Evolutionary conservation across 2,113 vertebrate species (phyloP).

Genomic region (Gymnorhina tibicen): DNA sequence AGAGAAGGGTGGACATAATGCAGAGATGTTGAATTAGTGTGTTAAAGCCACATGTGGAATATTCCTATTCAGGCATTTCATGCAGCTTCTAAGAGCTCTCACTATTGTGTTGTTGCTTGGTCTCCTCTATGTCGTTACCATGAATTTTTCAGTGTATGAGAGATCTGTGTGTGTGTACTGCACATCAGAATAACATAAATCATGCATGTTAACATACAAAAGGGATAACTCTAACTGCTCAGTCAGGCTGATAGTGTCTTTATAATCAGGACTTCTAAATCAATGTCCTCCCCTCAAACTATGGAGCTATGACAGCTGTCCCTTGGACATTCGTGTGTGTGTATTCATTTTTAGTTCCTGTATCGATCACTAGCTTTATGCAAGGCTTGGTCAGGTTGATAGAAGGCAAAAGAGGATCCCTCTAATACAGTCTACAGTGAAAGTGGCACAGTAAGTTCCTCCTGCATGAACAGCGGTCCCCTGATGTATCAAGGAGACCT

Average conservation of each 20-base stretch:
- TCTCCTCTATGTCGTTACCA: not conserved
- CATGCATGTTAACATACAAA: slow-evolving; percentile 41
- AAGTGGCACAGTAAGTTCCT: slow-evolving; percentile 27
- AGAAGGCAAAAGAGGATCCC: not conserved
- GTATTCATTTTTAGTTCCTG: not conserved
- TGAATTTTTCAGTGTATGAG: slow-evolving; percentile 56
- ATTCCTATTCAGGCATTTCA: not conserved
- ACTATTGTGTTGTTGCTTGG: not conserved
- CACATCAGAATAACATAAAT: slow-evolving; percentile 40
- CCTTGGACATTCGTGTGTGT: rapidly evolving
- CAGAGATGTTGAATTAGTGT: not conserved
- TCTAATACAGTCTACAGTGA: not conserved
- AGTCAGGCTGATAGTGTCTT: not conserved
- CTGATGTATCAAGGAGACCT: slow-evolving; percentile 35
- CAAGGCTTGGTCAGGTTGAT: not conserved
- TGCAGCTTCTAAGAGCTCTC: not conserved
- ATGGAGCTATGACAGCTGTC: not conserved
- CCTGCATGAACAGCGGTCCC: not conserved
- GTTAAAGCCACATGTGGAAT: not conserved
- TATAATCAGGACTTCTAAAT: not conserved
- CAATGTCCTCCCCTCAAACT: not conserved
- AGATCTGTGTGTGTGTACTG: not conserved
- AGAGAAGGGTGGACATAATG: not conserved
- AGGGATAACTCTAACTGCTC: not conserved
- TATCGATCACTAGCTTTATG: not conserved